These are phyloP conservation scores for Actenoides hombroni DNA, from an alignment of 2,113 vertebrate species.

Conservation along the genomic window DNA sequence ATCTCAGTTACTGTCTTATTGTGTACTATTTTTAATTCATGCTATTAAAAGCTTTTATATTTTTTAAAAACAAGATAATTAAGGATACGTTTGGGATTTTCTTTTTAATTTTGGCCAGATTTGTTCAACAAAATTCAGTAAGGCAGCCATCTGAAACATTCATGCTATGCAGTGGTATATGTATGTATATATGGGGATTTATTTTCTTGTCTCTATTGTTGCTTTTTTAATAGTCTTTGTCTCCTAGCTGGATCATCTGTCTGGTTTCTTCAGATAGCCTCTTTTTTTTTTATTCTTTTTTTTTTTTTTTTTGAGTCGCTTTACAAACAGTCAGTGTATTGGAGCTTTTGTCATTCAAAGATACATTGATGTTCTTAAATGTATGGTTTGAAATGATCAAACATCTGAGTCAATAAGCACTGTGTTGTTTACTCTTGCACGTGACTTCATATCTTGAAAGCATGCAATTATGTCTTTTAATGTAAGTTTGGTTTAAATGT, in stretches of 20 bases:
- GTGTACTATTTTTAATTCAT: background rate
- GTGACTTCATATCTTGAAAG: conserved; percentile 31
- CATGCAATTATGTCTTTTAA: conserved; percentile 26
- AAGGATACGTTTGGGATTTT: background rate
- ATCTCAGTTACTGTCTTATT: background rate
- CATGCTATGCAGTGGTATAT: background rate
- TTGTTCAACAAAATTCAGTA: conserved; percentile 1
- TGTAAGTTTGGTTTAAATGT: conserved; percentile 30
- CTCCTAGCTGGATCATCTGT: conserved; percentile 40
- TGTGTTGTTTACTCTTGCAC: conserved; percentile 42
- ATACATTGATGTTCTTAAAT: conserved; percentile 54
- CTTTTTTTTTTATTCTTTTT: background rate
- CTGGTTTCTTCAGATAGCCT: conserved; percentile 18
- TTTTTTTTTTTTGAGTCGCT: background rate
- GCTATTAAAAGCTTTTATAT: background rate
- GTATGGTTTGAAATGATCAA: conserved; percentile 58
- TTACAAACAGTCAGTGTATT: background rate
- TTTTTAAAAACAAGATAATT: background rate
- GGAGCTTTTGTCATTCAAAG: conserved; percentile 53
- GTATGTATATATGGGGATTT: background rate
- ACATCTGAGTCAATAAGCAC: background rate
- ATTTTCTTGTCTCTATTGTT: conserved; percentile 22
- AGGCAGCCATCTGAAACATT: background rate
- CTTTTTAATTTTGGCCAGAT: background rate
- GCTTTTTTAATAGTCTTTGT: conserved; percentile 23